Conservation (phyloP, 2,113 vertebrate genomes). For the Pipa parva region DNA sequence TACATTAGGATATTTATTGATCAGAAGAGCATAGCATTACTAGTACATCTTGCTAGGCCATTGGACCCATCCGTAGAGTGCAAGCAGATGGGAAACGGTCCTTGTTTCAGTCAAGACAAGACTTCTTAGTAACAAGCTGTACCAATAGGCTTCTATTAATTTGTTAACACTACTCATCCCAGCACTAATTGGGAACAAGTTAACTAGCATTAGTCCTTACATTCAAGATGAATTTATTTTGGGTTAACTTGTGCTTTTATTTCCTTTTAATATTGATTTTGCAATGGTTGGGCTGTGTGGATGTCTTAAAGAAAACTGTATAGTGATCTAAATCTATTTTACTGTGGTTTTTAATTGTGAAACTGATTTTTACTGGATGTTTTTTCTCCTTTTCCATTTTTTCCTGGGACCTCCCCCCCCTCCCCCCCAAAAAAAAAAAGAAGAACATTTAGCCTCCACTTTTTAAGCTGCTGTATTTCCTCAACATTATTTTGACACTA, state of each 20-base stretch:
- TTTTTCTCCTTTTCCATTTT: background rate
- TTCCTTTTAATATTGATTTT: slow-evolving; percentile 29
- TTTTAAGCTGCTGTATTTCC: slow-evolving; percentile 8
- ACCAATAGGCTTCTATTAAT: slow-evolving; percentile 48
- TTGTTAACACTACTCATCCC: slow-evolving; percentile 10
- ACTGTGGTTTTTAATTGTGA: slow-evolving; percentile 34
- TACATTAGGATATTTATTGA: slow-evolving; percentile 88
- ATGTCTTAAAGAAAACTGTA: slow-evolving; percentile 31
- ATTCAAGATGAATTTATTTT: slow-evolving; percentile 20
- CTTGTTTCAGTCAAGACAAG: background rate
- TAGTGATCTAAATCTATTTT: slow-evolving; percentile 39
- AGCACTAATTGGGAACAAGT: slow-evolving; percentile 19
- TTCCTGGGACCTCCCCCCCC: background rate
- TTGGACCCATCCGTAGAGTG: background rate
- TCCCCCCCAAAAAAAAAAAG: too few relatives aligned
- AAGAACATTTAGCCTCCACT: background rate
- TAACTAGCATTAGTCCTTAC: slow-evolving; percentile 23
- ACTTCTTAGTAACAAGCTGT: slow-evolving; percentile 10
- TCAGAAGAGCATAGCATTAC: slow-evolving; percentile 69
- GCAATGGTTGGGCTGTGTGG: slow-evolving; percentile 10
- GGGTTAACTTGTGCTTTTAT: slow-evolving; percentile 26
- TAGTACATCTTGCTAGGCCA: slow-evolving; percentile 59
- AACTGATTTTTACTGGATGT: slow-evolving; percentile 4
- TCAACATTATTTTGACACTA: slow-evolving; percentile 18
- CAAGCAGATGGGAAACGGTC: background rate